Conservation (phyloP, 2,797 vertebrate species). For the Dryobates pubescens region DNA sequence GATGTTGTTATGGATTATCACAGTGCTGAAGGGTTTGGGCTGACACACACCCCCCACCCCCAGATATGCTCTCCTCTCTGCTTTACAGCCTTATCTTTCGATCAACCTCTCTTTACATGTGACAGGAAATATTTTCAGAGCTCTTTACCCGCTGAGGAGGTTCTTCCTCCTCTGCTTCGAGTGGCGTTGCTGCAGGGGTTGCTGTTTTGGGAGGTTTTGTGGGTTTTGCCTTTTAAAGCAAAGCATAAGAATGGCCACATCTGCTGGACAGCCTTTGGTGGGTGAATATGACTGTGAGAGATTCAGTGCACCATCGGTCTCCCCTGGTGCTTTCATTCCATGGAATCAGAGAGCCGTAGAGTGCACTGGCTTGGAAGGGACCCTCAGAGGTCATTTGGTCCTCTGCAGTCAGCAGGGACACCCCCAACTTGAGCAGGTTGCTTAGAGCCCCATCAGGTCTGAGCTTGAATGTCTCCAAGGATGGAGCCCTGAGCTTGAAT, state of each 20-base stretch:
- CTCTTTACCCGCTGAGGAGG: not conserved
- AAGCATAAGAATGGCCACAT: not conserved
- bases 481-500: too few species aligned
- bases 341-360: too few species aligned
- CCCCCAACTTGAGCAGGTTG: too few species aligned
- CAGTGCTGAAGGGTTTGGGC: not conserved
- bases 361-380: too few species aligned
- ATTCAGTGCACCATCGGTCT: rapidly evolving
- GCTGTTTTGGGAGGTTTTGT: too few species aligned
- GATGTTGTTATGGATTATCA: not conserved
- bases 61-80: not conserved
- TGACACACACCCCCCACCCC: not conserved
- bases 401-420: too few species aligned
- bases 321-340: not conserved
- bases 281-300: not conserved
- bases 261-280: not conserved
- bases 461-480: too few species aligned
- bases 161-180: not conserved
- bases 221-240: not conserved
- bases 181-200: not conserved
- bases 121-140: not conserved
- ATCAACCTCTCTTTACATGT: not conserved
- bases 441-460: too few species aligned
- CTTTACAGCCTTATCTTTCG: not conserved
- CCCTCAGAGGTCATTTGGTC: too few species aligned